A percentile compares a stretch with the other conserved stretches of the same genome.
These are phyloP conservation scores for Pampusana beccarii DNA, from an alignment of 2,113 vertebrate species.

Conservation along the genomic window DNA sequence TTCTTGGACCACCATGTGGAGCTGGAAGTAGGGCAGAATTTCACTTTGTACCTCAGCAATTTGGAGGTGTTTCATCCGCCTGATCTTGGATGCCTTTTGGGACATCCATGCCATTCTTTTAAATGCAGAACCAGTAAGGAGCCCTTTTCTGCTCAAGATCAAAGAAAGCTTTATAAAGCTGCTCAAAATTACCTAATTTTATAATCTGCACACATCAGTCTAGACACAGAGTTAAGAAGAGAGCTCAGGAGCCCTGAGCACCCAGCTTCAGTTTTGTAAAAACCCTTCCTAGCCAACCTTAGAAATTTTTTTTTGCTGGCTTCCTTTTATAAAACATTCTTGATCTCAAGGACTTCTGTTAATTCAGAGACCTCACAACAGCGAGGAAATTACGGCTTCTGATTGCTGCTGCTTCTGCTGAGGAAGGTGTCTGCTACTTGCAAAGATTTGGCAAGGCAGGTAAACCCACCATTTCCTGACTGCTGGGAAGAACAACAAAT, in stretches of 20 bases:
- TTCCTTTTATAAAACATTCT: neutral
- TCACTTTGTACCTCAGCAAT: neutral
- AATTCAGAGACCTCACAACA: neutral
- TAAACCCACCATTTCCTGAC: neutral
- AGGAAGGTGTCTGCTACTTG: neutral
- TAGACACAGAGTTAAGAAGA: neutral
- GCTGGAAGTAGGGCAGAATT: neutral
- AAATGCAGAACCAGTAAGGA: neutral
- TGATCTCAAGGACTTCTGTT: neutral
- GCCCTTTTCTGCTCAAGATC: neutral
- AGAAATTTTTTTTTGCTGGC: neutral
- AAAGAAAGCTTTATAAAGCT: neutral
- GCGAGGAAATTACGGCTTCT: neutral
- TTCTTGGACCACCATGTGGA: neutral
- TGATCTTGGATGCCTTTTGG: neutral
- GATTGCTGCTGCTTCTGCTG: neutral
- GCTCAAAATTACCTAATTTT: neutral
- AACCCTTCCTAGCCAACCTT: neutral
- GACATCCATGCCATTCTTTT: neutral
- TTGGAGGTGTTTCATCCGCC: neutral
- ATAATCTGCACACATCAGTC: neutral
- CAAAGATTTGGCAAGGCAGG: neutral
- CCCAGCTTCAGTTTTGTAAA: neutral
- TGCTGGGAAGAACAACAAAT: neutral
- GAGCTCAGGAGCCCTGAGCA: neutral